These are phyloP conservation scores for Sceliomorpha sp. DNA, from an alignment of 2,888 invertebrate species.

Conservation along the genomic window DNA sequence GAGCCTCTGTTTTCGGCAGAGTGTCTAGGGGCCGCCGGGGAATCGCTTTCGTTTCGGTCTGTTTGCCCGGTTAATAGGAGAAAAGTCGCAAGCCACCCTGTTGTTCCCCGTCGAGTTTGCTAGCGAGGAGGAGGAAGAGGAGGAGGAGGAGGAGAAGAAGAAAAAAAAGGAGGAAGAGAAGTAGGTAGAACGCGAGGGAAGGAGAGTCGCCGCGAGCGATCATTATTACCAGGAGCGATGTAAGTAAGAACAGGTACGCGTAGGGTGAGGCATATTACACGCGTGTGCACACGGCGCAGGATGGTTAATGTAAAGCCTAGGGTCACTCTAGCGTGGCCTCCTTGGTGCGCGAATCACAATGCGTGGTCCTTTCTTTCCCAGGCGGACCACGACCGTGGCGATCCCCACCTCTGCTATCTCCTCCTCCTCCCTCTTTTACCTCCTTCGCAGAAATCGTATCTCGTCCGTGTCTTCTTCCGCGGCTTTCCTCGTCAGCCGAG, in stretches of 20 bases:
- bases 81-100: conserved; percentile 22
- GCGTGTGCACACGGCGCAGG: conserved; percentile 64
- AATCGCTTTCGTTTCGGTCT: conserved; percentile 15
- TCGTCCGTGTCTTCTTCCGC: conserved; percentile 37
- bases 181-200: conserved; percentile 26
- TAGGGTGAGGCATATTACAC: conserved; percentile 56
- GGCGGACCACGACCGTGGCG: conserved; percentile 79
- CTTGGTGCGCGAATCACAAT: conserved; percentile 73
- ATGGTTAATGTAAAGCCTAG: conserved; percentile 71
- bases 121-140: conserved; percentile 4
- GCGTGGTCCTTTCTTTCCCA: conserved; percentile 77
- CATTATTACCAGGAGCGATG: conserved; percentile 67
- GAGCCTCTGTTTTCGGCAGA: conserved; percentile 1
- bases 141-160: conserved; percentile 20
- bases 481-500: conserved; percentile 29
- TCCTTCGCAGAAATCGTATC: conserved; percentile 33
- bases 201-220: conserved; percentile 7
- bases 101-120: conserved; percentile 2
- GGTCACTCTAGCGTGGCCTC: conserved; percentile 79
- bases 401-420: conserved; percentile 70
- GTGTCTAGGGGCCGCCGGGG: neutral
- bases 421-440: conserved; percentile 44
- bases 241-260: conserved; percentile 64
- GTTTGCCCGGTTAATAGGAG: conserved; percentile 13
- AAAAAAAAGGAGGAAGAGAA: conserved; percentile 40